A percentile compares a stretch with the other conserved stretches of the same genome.
These are phyloP conservation scores for Chloropsis hardwickii DNA, from an alignment of 2,113 vertebrate species.

Conservation along the genomic window DNA sequence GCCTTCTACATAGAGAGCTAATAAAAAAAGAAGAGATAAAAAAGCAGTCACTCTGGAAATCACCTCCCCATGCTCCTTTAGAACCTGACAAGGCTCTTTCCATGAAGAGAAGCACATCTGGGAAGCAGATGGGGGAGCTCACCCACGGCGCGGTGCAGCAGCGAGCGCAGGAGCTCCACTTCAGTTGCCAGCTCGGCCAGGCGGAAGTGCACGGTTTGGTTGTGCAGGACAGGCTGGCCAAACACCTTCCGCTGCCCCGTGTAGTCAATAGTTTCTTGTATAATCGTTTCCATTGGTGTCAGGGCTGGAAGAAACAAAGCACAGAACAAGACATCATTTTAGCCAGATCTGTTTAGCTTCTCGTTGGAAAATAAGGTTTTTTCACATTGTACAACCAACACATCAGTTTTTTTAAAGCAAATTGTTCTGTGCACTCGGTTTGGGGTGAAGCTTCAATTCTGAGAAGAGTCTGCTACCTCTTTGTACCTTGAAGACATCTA, in stretches of 20 bases:
- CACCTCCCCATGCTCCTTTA: background rate
- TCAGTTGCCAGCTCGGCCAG: conserved; percentile 84
- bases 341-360: background rate
- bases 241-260: conserved; percentile 79
- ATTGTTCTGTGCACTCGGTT: background rate
- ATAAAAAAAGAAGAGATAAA: background rate
- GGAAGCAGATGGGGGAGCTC: background rate
- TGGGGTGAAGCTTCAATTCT: background rate
- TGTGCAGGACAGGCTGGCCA: conserved; percentile 73
- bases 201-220: conserved; percentile 83
- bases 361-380: background rate
- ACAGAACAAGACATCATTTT: background rate
- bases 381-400: background rate
- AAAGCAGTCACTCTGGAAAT: background rate
- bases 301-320: conserved; percentile 65
- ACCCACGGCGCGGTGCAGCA: conserved; percentile 78
- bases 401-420: background rate
- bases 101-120: background rate
- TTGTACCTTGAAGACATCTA: background rate
- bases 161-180: conserved; percentile 82
- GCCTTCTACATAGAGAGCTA: conserved; percentile 81
- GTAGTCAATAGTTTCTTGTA: conserved; percentile 82
- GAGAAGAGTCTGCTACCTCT: background rate
- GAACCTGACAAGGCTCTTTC: background rate
- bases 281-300: conserved; percentile 72